Percentiles rank a stretch among this genome's conserved stretches.
Conservation (phyloP, 2,888 invertebrate species). For the Hypercompe scribonia region DNA sequence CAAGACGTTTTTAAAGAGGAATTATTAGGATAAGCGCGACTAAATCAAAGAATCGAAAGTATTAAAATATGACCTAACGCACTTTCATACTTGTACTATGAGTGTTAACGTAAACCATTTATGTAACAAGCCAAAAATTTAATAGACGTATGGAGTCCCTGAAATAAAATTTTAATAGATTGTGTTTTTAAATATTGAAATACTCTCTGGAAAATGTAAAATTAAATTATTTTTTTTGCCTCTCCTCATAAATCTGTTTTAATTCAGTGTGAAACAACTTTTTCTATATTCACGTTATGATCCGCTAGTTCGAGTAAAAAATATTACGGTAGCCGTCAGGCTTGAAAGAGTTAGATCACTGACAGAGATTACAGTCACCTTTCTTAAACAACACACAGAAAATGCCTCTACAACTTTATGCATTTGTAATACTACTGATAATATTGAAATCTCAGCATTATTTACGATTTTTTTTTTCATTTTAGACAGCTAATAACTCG, state of each 20-base stretch:
- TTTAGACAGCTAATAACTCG: too few species aligned
- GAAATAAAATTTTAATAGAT: background rate
- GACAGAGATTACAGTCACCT: conserved; percentile 61
- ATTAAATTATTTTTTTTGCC: background rate
- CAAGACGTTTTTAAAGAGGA: background rate
- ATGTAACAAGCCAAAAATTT: background rate
- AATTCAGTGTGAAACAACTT: background rate
- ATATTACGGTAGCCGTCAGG: conserved; percentile 62
- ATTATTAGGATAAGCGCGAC: background rate
- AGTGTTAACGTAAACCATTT: background rate
- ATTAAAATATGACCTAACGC: background rate
- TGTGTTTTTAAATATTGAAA: background rate
- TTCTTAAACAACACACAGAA: conserved; percentile 50
- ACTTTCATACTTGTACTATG: background rate
- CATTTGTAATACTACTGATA: background rate
- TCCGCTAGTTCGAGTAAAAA: conserved; percentile 55
- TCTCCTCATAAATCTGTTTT: background rate
- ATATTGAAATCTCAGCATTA: background rate
- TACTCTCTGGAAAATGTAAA: background rate
- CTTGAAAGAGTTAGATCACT: conserved; percentile 58
- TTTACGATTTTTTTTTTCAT: too few species aligned
- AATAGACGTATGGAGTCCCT: background rate
- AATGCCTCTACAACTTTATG: conserved; percentile 15
- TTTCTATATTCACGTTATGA: conserved; percentile 19
- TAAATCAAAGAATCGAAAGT: background rate